Evolutionary conservation across 23 tunicate genomes (phyloP).

Genomic region (Oikopleura albicans): DNA sequence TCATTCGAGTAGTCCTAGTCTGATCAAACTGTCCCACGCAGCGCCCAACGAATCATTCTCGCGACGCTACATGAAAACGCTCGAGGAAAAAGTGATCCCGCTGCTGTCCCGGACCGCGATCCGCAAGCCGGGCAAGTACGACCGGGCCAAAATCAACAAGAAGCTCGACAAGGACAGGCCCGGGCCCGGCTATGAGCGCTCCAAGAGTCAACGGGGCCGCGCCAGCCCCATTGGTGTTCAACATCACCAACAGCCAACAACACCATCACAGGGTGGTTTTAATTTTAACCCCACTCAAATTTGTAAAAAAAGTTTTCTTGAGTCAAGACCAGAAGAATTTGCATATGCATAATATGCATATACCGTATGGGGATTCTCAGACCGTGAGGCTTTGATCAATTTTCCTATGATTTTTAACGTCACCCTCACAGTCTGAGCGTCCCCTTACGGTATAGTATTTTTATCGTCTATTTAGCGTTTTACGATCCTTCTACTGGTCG

Average conservation of each 20-base stretch:
- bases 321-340: not conserved
- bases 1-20: not conserved
- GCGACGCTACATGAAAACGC: not conserved
- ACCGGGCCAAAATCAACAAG: not conserved
- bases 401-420: too few species aligned
- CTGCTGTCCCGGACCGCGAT: not conserved
- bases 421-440: too few species aligned
- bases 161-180: not conserved
- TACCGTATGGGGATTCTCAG: too few species aligned
- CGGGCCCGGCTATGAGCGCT: constrained; percentile 9
- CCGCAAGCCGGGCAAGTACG: not conserved
- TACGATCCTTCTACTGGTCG: too few species aligned
- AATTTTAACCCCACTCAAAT: too few species aligned
- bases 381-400: too few species aligned
- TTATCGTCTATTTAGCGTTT: too few species aligned
- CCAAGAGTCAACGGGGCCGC: not conserved
- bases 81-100: not conserved
- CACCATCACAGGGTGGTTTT: too few species aligned
- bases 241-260: not conserved
- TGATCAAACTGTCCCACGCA: not conserved
- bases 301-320: not conserved
- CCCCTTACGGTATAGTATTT: too few species aligned
- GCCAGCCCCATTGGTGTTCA: not conserved
- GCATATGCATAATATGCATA: too few species aligned
- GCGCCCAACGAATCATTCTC: not conserved